phyloP scores from a whole-genome alignment of 2,113 vertebrate genomes.

The Muscicapa adusta region DNA sequence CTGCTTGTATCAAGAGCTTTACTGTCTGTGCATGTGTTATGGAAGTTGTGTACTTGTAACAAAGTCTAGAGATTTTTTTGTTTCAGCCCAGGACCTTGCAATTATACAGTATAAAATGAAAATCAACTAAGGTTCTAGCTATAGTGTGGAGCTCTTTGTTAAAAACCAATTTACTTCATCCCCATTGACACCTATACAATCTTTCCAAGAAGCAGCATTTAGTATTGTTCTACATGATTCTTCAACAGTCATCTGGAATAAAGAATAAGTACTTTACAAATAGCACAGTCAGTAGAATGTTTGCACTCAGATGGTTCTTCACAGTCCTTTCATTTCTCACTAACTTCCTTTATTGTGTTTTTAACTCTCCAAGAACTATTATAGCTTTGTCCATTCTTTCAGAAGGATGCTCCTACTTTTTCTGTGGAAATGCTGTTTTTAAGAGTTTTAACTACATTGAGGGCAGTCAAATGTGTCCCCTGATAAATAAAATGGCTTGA shows the following conservation, averaged over 20 bases:
- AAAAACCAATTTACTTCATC: background rate
- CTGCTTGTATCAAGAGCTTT: background rate
- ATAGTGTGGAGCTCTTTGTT: background rate
- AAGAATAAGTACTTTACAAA: background rate
- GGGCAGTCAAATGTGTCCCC: background rate
- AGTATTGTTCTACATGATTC: background rate
- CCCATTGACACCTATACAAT: background rate
- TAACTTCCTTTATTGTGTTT: background rate
- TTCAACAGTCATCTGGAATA: background rate
- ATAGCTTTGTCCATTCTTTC: background rate
- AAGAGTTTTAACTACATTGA: background rate
- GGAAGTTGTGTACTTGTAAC: background rate
- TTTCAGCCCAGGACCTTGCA: background rate
- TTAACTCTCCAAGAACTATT: background rate
- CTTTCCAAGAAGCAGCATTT: background rate
- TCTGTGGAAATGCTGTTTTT: background rate
- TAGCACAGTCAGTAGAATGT: background rate
- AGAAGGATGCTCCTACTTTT: background rate
- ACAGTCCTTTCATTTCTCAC: background rate
- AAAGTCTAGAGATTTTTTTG: background rate
- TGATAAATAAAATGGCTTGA: conserved; percentile 9
- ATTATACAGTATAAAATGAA: background rate
- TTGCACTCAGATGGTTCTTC: background rate
- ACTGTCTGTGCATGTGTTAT: background rate
- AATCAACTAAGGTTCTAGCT: background rate